phyloP scores from a whole-genome alignment of 2,113 vertebrate species.

The Panthera tigris region DNA sequence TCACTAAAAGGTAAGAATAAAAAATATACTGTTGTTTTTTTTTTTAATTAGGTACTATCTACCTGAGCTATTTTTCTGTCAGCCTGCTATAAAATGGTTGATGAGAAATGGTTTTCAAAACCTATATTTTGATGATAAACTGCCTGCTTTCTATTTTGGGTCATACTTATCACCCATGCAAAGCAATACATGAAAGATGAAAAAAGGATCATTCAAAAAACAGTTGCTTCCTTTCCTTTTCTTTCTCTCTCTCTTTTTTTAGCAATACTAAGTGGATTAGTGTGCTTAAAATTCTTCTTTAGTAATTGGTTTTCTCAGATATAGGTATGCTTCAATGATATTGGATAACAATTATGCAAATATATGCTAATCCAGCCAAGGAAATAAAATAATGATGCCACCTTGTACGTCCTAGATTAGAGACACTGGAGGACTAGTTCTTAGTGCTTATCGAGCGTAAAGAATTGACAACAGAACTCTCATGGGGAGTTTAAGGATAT shows the following conservation, averaged over 20 bases:
- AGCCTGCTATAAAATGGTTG: background rate
- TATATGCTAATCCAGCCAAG: constrained; percentile 33
- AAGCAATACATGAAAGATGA: background rate
- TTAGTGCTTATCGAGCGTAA: background rate
- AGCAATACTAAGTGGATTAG: background rate
- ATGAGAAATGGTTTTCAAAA: constrained; percentile 5
- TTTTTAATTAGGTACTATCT: background rate
- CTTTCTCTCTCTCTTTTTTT: background rate
- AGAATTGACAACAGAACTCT: background rate
- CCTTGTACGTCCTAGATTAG: constrained; percentile 7
- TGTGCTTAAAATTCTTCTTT: constrained; percentile 38
- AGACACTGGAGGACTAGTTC: background rate
- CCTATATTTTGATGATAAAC: background rate
- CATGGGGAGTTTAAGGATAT: fast-evolving
- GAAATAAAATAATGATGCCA: background rate
- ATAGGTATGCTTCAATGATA: background rate
- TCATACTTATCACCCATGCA: background rate
- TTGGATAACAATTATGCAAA: constrained; percentile 7
- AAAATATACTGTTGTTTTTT: background rate
- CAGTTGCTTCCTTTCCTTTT: background rate
- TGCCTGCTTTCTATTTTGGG: background rate
- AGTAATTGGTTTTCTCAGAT: constrained; percentile 53
- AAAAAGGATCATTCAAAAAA: background rate
- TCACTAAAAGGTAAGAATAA: constrained; percentile 23
- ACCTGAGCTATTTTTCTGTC: background rate